Evolutionary conservation across 2,797 vertebrate species (phyloP).

Genomic region (Moxostoma hubbsi): DNA sequence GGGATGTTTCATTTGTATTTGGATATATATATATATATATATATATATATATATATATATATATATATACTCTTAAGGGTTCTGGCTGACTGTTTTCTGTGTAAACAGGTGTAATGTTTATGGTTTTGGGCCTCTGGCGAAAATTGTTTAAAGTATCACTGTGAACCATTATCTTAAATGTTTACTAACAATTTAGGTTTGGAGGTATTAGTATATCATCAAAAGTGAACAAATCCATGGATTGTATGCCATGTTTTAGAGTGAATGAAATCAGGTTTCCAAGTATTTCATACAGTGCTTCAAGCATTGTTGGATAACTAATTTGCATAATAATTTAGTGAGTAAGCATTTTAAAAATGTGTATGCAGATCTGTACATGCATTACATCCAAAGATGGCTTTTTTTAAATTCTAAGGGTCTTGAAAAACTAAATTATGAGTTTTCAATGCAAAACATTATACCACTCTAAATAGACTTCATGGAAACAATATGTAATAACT

Average conservation of each 20-base stretch:
- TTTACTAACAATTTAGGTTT: not conserved
- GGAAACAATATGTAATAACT: too few relatives aligned
- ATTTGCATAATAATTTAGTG: not conserved
- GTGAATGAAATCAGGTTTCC: not conserved
- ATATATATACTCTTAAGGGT: not conserved
- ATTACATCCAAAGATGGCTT: too few relatives aligned
- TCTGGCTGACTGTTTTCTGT: constrained; percentile 11
- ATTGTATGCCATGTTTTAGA: not conserved
- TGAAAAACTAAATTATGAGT: too few relatives aligned
- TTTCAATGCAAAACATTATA: too few relatives aligned
- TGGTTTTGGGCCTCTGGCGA: not conserved
- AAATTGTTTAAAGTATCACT: not conserved
- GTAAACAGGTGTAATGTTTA: not conserved
- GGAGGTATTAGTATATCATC: not conserved
- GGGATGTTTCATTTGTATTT: too few relatives aligned
- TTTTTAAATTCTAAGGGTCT: too few relatives aligned
- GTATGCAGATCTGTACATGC: not conserved
- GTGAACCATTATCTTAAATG: not conserved
- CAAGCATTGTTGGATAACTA: not conserved
- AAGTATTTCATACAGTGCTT: not conserved
- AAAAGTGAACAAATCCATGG: not conserved
- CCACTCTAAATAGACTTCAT: too few relatives aligned
- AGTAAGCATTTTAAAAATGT: not conserved
- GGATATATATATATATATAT: too few relatives aligned
- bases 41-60: too few relatives aligned